Percentiles rank a stretch among this genome's conserved stretches.
These are phyloP conservation scores for Teleopsis dalmanni DNA, from an alignment of 1,140 invertebrate genomes.

Conservation along the genomic window DNA sequence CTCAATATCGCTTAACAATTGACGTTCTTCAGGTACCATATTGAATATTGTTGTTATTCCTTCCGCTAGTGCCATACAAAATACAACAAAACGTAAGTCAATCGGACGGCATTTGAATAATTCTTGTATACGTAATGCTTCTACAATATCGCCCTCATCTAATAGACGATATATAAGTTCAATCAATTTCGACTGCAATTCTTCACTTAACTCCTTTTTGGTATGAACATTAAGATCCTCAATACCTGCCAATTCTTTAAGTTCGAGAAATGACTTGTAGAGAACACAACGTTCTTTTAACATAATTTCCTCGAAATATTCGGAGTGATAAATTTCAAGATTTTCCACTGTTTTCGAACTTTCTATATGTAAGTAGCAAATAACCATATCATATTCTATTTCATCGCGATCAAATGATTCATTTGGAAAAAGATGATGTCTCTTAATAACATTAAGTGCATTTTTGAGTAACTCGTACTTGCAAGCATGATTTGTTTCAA, in stretches of 20 bases:
- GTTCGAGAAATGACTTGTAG: slow-evolving; percentile 37
- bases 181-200: slow-evolving; percentile 27
- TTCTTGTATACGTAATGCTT: slow-evolving; percentile 45
- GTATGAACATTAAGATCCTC: slow-evolving; percentile 32
- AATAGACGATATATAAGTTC: slow-evolving; percentile 35
- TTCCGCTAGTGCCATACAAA: slow-evolving; percentile 48
- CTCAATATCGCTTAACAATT: slow-evolving; percentile 31
- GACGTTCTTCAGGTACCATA: slow-evolving; percentile 33
- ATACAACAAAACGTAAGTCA: slow-evolving; percentile 47
- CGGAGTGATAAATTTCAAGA: slow-evolving; percentile 34
- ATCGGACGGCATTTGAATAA: slow-evolving; percentile 44
- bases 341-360: slow-evolving; percentile 3
- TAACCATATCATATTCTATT: slow-evolving; percentile 40
- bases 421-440: slow-evolving; percentile 36
- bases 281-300: slow-evolving; percentile 33
- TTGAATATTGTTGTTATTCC: slow-evolving; percentile 38
- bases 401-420: slow-evolving; percentile 39
- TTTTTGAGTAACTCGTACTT: slow-evolving; percentile 32
- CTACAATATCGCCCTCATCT: slow-evolving; percentile 41
- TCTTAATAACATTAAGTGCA: slow-evolving; percentile 33
- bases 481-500: slow-evolving; percentile 1
- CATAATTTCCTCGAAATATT: slow-evolving; percentile 42
- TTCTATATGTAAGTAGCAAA: slow-evolving; percentile 27
- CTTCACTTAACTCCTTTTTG: slow-evolving; percentile 18
- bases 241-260: slow-evolving; percentile 39